Base-by-base conservation (phyloP, 1,140 invertebrate genomes). In the Drosophila pruinosa region DNA sequence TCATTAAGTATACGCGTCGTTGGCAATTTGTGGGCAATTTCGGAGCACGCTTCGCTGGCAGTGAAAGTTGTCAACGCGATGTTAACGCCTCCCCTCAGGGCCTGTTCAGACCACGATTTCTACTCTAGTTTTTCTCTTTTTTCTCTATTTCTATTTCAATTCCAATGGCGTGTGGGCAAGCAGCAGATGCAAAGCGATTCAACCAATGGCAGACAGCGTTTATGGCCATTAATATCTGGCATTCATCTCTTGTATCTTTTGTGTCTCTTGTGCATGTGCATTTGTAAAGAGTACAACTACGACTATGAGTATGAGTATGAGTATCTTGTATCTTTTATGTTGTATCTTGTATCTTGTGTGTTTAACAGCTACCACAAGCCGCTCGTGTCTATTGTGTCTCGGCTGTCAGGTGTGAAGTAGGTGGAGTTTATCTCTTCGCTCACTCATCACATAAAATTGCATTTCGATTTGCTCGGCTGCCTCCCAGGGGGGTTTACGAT, bases 1-100 rank as follows among this genome's bases (percentile, higher is more conserved):
- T 34, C 22, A 24, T 47, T 14, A 24, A 8, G 6, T 50, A 22
- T 50, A 10, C 14, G 14, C 12, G 14, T 36, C 14, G 34, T 24
- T 34, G 56, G 17, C 14, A 48, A 48, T 31, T 59, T 45, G 41
- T 58, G 7, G 69, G 45, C 36, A 72, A 68, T 67, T 72, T 72
- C n/a, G 39, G 31, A 54, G 47, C 63, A 62, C 41, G 71, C 64
- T 69, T 62, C 54, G 64, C 24, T 41, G 64, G 39, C 64, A 73
- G 71, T 73, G 71, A 73, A 73, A 73, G 71, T 69, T 69, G 71
- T 73, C 71, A 72, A 59, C 34, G 19, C 22, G 10, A 52, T 36
- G 28, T 59, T 52, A 22, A 48, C 24, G 31, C 43, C 41, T n/a
- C 28, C 47, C 45, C 24, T 4, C 17, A 15, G 17, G 5, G 17